Evolutionary conservation across 2,797 vertebrate species (phyloP).

Genomic region (Craterocephalus amniculus): DNA sequence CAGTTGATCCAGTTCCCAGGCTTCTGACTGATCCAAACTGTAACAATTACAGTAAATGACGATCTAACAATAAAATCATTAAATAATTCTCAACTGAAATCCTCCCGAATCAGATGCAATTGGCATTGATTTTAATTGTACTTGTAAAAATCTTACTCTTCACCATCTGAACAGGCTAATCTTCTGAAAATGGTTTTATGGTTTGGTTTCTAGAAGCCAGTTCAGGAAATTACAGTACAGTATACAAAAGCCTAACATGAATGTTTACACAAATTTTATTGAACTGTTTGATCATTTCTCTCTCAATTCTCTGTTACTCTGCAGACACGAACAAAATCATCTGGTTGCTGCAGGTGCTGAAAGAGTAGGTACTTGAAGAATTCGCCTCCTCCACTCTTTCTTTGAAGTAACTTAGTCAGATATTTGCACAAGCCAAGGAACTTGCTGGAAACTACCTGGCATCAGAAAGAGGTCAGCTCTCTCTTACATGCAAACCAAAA

Average conservation of each 20-base stretch:
- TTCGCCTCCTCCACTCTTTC: slow-evolving; percentile 52
- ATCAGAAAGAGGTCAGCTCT: slow-evolving; percentile 43
- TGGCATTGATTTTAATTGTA: not conserved
- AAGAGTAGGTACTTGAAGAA: slow-evolving; percentile 64
- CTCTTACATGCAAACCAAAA: slow-evolving; percentile 21
- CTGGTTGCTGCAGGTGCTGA: slow-evolving; percentile 70
- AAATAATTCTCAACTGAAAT: not conserved
- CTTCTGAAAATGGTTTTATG: not conserved
- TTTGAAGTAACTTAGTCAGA: slow-evolving; percentile 58
- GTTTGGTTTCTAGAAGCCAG: not conserved
- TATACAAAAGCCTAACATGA: not conserved
- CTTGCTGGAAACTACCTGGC: slow-evolving; percentile 67
- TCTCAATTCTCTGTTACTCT: not conserved
- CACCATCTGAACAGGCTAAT: not conserved
- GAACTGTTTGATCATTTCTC: not conserved
- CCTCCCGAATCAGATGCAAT: not conserved
- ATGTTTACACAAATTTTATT: slow-evolving; percentile 38
- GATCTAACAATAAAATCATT: not conserved
- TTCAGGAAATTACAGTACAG: not conserved
- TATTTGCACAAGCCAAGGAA: slow-evolving; percentile 52
- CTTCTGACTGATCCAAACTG: not conserved
- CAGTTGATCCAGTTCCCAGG: not conserved
- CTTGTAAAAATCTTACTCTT: not conserved
- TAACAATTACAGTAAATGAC: not conserved
- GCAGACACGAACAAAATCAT: slow-evolving; percentile 34